These are phyloP conservation scores for Paracanthobrama guichenoti DNA, from an alignment of 2,113 vertebrate genomes.

Conservation along the genomic window DNA sequence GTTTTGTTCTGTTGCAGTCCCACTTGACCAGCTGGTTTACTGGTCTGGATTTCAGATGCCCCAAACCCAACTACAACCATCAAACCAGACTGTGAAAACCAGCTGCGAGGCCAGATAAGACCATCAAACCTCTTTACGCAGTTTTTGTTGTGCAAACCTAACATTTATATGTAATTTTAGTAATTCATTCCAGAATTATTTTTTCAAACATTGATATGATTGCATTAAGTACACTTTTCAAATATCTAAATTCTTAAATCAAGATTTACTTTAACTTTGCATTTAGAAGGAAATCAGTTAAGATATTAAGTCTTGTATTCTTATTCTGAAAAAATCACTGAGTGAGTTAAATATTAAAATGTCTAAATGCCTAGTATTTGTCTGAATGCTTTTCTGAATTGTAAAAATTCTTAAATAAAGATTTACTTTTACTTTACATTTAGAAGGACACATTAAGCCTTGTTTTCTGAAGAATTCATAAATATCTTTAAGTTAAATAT, in stretches of 20 bases:
- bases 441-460: neutral
- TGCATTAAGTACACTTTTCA: neutral
- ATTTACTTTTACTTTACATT: too few species aligned
- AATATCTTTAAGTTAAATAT: neutral
- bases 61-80: neutral
- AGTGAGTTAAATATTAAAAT: too few species aligned
- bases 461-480: neutral
- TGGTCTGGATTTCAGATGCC: neutral
- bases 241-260: neutral
- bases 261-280: too few species aligned
- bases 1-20: slow-evolving; percentile 12
- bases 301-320: too few species aligned
- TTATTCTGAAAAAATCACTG: too few species aligned
- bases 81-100: neutral
- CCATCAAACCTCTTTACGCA: too few species aligned
- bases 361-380: too few species aligned
- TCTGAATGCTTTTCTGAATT: too few species aligned
- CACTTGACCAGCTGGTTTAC: neutral
- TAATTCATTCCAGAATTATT: neutral
- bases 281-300: too few species aligned
- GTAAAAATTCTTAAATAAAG: too few species aligned
- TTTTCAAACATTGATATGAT: neutral
- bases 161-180: neutral
- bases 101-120: neutral
- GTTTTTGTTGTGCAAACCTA: neutral